These are phyloP conservation scores for Cromileptes altivelis DNA, from an alignment of 2,113 vertebrate genomes.

Conservation along the genomic window DNA sequence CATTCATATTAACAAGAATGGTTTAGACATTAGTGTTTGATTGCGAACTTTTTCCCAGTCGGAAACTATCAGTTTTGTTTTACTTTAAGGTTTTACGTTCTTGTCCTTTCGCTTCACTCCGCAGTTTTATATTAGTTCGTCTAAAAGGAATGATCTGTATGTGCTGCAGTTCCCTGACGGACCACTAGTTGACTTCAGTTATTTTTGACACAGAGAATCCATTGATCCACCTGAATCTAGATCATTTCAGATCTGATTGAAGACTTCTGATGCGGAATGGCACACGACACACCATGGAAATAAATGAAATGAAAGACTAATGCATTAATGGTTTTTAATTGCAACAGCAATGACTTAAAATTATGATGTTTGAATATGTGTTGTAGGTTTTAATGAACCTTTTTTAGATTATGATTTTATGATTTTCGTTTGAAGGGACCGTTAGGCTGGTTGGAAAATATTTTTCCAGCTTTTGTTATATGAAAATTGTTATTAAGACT, in stretches of 20 bases:
- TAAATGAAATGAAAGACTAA: fast-evolving
- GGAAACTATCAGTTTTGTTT: background rate
- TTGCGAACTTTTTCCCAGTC: background rate
- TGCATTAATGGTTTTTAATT: background rate
- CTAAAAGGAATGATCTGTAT: slow-evolving; percentile 43
- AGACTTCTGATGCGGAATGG: background rate
- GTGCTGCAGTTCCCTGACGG: slow-evolving; percentile 45
- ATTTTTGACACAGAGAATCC: slow-evolving; percentile 65
- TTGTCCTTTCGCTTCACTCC: background rate
- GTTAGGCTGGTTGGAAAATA: background rate
- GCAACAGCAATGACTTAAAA: background rate
- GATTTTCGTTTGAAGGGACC: background rate
- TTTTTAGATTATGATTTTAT: background rate
- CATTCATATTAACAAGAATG: background rate
- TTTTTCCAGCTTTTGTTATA: background rate
- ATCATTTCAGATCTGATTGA: slow-evolving; percentile 10
- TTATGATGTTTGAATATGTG: background rate
- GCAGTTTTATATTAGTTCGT: background rate
- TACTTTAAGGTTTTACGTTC: background rate
- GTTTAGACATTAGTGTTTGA: no score
- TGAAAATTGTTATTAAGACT: background rate
- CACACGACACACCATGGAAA: background rate
- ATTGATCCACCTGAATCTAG: slow-evolving; percentile 56
- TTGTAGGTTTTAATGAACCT: background rate
- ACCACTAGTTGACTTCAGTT: slow-evolving; percentile 44